Percentiles rank a stretch among this genome's conserved stretches.
These are phyloP conservation scores for Rhinopomastus cyanomelas DNA, from an alignment of 2,113 vertebrate species.

Conservation along the genomic window DNA sequence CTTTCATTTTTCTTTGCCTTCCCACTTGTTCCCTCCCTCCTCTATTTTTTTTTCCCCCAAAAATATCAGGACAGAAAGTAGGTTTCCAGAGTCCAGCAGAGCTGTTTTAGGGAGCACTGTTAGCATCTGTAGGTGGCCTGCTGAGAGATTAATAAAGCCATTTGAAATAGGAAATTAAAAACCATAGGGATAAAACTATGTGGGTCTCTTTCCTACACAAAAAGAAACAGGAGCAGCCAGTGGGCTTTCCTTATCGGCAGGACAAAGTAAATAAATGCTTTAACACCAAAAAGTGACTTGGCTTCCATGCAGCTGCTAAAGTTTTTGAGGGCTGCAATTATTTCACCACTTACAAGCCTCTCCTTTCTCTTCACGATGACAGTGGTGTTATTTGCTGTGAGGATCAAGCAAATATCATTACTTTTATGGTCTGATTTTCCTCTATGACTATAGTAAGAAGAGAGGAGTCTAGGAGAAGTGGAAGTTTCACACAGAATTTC, in stretches of 20 bases:
- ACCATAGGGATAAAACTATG: background rate
- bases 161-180: slow-evolving; percentile 61
- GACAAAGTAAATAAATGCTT: background rate
- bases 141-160: slow-evolving; percentile 53
- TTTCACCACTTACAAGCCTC: background rate
- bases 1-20: background rate
- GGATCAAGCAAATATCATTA: background rate
- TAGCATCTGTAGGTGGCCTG: slow-evolving; percentile 7
- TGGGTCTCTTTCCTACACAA: background rate
- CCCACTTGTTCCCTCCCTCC: background rate
- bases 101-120: slow-evolving; percentile 14
- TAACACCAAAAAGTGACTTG: background rate
- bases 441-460: background rate
- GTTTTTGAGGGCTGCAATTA: background rate
- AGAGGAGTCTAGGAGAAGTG: background rate
- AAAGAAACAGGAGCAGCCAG: background rate
- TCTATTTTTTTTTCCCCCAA: background rate
- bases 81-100: slow-evolving; percentile 20
- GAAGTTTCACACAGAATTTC: background rate
- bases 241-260: background rate
- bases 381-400: background rate
- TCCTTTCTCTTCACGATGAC: background rate
- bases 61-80: background rate
- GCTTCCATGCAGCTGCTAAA: background rate
- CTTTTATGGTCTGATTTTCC: background rate